Evolutionary conservation across 2,888 invertebrate species (phyloP).

Genomic region (Tetrapedia diversipes): DNA sequence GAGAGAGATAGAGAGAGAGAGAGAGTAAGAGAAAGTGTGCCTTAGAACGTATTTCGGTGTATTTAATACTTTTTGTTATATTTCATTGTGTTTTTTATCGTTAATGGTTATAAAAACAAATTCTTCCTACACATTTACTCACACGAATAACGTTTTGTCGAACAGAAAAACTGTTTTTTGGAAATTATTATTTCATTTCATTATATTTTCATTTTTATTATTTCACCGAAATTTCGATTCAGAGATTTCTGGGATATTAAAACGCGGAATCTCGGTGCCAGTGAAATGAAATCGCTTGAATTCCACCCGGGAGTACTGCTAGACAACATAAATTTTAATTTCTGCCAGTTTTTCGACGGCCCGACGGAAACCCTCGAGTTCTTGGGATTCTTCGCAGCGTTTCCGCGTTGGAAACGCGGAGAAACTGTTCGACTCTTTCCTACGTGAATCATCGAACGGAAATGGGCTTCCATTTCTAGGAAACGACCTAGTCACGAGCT

Average conservation of each 20-base stretch:
- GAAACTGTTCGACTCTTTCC: slow-evolving; percentile 11
- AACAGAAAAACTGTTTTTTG: not conserved
- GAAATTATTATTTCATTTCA: not conserved
- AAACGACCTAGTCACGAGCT: slow-evolving; percentile 30
- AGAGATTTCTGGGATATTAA: slow-evolving; percentile 4
- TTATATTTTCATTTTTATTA: no score
- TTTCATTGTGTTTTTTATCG: no score
- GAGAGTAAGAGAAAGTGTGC: no score
- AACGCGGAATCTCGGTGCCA: not conserved
- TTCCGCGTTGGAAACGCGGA: not conserved
- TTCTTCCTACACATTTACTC: no score
- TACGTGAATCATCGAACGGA: slow-evolving; percentile 29
- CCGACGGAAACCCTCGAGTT: slow-evolving; percentile 4
- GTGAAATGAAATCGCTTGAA: slow-evolving; percentile 36
- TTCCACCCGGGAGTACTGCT: slow-evolving; percentile 3
- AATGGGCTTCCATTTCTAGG: slow-evolving; percentile 49
- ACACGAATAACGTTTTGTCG: not conserved
- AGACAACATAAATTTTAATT: slow-evolving; percentile 42
- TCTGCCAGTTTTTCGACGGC: slow-evolving; percentile 3
- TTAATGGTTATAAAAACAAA: no score
- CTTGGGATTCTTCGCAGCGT: slow-evolving; percentile 3
- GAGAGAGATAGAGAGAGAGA: no score
- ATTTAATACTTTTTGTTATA: no score
- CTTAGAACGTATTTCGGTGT: no score
- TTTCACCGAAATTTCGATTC: not conserved